A percentile compares a stretch with the other conserved stretches of the same genome.
Evolutionary conservation across 2,888 invertebrate genomes (phyloP).

Genomic region (Thereva unica): DNA sequence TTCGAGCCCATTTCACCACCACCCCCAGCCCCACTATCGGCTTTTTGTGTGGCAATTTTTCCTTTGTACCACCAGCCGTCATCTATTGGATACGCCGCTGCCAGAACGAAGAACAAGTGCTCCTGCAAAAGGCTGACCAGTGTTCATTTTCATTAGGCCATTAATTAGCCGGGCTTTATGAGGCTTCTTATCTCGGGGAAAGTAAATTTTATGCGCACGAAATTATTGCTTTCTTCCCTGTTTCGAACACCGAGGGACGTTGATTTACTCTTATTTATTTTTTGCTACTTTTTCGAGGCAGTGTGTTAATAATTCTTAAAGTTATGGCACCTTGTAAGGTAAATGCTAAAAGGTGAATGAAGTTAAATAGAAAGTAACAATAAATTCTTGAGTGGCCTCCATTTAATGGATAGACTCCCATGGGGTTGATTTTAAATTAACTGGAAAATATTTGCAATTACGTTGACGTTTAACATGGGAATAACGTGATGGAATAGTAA

Average conservation of each 20-base stretch:
- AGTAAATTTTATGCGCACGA: conserved; percentile 35
- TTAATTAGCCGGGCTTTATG: conserved; percentile 34
- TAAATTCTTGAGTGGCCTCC: not conserved
- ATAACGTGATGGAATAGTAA: too few species aligned
- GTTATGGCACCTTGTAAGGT: conserved; percentile 28
- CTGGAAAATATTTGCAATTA: conserved; percentile 12
- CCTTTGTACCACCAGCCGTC: conserved; percentile 7
- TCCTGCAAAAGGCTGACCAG: conserved; percentile 24
- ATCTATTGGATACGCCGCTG: conserved; percentile 6
- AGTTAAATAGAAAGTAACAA: conserved; percentile 28
- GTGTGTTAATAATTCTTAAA: conserved; percentile 24
- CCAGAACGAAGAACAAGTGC: not conserved
- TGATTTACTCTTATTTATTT: conserved; percentile 7
- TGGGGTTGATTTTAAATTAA: conserved; percentile 28
- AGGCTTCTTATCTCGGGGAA: conserved; percentile 28
- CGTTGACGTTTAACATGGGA: too few species aligned
- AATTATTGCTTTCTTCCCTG: conserved; percentile 26
- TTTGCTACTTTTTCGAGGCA: not conserved
- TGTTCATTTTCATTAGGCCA: conserved; percentile 33
- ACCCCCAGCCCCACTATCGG: not conserved
- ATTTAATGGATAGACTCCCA: not conserved
- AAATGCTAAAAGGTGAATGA: conserved; percentile 21
- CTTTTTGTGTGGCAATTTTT: not conserved
- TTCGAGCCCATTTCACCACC: not conserved
- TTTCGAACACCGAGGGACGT: too few species aligned